phyloP scores from a whole-genome alignment of 1,140 invertebrate species.

The Drosophila auraria region DNA sequence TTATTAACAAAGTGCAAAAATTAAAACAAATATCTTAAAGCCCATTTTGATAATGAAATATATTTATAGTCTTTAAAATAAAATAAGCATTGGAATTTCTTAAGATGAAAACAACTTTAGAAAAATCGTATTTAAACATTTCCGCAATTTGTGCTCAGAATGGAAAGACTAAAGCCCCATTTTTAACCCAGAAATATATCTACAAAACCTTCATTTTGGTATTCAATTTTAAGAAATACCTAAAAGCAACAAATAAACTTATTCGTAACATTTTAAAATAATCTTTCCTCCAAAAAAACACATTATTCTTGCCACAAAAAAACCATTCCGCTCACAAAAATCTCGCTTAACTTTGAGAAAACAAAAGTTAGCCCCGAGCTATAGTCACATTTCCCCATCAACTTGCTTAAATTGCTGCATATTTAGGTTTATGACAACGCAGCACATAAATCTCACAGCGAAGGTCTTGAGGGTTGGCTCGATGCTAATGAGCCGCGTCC shows the following conservation, averaged over 20 bases:
- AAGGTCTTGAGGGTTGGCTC: conserved; percentile 55
- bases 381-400: conserved; percentile 7
- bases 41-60: too few species aligned
- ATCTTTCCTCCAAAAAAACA: background rate
- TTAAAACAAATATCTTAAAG: too few species aligned
- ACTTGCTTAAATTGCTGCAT: conserved; percentile 70
- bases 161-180: too few species aligned
- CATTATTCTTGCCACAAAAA: background rate
- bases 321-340: background rate
- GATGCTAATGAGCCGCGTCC: conserved; percentile 68
- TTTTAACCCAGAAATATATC: background rate
- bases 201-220: too few species aligned
- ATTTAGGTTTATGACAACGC: conserved; percentile 73
- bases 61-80: too few species aligned
- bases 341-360: background rate
- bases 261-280: background rate
- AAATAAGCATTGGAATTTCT: too few species aligned
- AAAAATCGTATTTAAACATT: too few species aligned
- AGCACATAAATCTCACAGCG: conserved; percentile 70
- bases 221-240: too few species aligned
- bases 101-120: too few species aligned
- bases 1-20: too few species aligned
- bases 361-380: background rate
- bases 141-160: too few species aligned
- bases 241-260: background rate